Conservation (phyloP, 2,113 vertebrate species). For the Sinocyclocheilus anshuiensis region DNA sequence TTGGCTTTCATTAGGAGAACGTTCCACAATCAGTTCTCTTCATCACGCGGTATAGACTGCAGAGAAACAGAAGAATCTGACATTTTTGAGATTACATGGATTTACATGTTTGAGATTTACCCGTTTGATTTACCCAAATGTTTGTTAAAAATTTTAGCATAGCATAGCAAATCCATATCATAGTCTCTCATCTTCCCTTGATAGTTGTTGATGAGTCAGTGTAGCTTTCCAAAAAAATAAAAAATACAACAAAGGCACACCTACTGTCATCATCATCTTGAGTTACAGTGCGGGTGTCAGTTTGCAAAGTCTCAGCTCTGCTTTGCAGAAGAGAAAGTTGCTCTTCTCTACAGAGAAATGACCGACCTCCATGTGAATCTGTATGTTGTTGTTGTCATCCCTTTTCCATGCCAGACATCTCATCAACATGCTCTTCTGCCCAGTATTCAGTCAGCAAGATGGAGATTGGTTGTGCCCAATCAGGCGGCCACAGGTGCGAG, state of each 20-base stretch:
- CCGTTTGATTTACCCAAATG: not conserved
- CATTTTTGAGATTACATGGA: not conserved
- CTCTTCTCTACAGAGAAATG: not conserved
- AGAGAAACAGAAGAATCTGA: not conserved
- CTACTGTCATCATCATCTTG: slow-evolving; percentile 14
- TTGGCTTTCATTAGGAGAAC: not conserved
- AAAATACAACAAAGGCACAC: not conserved
- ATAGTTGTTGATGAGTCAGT: not conserved
- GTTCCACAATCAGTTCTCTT: not conserved
- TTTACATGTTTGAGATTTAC: not conserved
- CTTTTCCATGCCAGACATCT: not conserved
- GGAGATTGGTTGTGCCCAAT: not conserved
- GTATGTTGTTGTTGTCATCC: slow-evolving; percentile 4
- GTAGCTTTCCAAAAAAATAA: slow-evolving; percentile 1
- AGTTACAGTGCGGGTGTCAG: not conserved
- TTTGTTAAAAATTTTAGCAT: not conserved
- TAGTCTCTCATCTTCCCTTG: not conserved
- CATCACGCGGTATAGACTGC: not conserved
- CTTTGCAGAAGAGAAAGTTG: too few relatives aligned
- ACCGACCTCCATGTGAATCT: slow-evolving; percentile 10
- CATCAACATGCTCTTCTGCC: slow-evolving; percentile 6
- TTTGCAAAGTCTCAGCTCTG: not conserved
- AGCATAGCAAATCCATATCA: not conserved
- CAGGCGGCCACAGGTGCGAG: slow-evolving; percentile 40
- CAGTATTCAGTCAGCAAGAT: slow-evolving; percentile 13